Conservation (phyloP, 37 sponge, comb jelly and placozoan species). For the Bolinopsis microptera region DNA sequence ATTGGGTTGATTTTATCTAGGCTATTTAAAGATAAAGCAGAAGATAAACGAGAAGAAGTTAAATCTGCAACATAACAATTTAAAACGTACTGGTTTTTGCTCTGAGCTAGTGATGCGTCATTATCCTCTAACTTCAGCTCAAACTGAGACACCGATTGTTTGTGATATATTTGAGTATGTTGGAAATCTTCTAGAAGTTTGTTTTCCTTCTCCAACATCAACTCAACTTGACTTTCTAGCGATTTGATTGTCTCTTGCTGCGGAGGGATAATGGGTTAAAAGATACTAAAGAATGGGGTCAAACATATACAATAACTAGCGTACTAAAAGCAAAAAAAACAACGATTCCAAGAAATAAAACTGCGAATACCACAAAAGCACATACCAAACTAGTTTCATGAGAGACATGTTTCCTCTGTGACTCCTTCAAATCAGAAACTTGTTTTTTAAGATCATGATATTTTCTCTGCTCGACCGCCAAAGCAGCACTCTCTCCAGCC, state of each 20-base stretch:
- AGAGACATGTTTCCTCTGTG: background rate
- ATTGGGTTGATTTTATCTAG: too few species aligned
- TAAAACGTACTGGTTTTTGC: background rate
- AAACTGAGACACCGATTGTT: background rate
- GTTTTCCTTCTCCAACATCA: background rate
- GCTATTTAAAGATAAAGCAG: too few species aligned
- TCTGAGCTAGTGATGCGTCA: background rate
- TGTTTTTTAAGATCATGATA: background rate
- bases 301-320: too few species aligned
- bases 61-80: background rate
- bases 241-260: background rate
- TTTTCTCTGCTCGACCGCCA: constrained; percentile 3
- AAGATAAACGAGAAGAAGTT: too few species aligned
- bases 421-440: background rate
- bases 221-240: background rate
- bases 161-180: background rate
- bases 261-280: too few species aligned
- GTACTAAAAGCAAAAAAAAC: too few species aligned
- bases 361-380: too few species aligned
- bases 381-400: background rate
- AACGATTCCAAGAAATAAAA: too few species aligned
- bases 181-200: background rate
- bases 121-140: background rate
- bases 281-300: too few species aligned
- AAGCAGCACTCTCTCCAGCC: constrained; percentile 55